phyloP scores from a whole-genome alignment of 30 jellyfish, hydroid and myxozoan species.

The Pseudorhiza aurosa region DNA sequence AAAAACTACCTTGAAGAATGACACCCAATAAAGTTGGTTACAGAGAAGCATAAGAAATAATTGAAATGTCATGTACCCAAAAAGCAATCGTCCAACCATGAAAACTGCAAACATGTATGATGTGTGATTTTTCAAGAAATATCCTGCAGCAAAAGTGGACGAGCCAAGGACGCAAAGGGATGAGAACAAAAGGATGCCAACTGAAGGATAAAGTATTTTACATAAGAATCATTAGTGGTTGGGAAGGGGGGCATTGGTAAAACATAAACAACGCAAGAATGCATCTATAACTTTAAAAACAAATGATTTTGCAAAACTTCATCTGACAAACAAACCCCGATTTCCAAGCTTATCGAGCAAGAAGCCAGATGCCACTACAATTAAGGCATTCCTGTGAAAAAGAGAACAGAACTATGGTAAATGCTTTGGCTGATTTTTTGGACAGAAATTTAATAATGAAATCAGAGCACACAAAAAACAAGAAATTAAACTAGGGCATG shows the following conservation, averaged over 20 bases:
- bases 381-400: slow-evolving; percentile 84
- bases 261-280: too few relatives aligned
- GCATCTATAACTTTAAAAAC: too few relatives aligned
- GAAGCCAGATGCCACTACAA: slow-evolving; percentile 88
- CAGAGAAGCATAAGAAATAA: background rate
- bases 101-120: slow-evolving; percentile 74
- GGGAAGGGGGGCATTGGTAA: too few relatives aligned
- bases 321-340: slow-evolving; percentile 68
- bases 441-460: too few relatives aligned
- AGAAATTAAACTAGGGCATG: too few relatives aligned
- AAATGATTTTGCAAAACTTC: too few relatives aligned
- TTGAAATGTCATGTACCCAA: slow-evolving; percentile 61
- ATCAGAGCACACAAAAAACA: too few relatives aligned
- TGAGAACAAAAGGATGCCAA: slow-evolving; percentile 81
- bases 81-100: slow-evolving; percentile 86
- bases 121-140: slow-evolving; percentile 52
- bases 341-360: slow-evolving; percentile 91
- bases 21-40: too few relatives aligned
- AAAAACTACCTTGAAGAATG: too few relatives aligned
- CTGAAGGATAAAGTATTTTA: slow-evolving; percentile 19
- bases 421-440: too few relatives aligned
- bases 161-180: slow-evolving; percentile 87
- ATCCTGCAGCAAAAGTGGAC: slow-evolving; percentile 90
- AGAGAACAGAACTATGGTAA: background rate
- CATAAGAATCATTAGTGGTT: too few relatives aligned